Conservation (phyloP, 2,113 vertebrate genomes). For the Lanius collurio region DNA sequence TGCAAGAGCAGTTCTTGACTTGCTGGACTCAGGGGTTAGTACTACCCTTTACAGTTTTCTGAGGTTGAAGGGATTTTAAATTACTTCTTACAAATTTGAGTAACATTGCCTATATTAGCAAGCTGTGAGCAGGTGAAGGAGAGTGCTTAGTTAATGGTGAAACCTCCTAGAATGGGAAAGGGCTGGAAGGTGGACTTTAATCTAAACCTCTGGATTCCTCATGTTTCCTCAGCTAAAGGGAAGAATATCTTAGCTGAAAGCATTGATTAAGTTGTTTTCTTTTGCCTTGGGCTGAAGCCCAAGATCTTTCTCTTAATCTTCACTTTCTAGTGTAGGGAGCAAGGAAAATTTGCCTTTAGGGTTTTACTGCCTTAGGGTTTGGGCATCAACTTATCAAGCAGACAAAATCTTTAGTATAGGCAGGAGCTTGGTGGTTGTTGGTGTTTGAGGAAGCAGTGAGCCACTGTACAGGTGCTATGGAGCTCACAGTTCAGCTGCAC, state of each 20-base stretch:
- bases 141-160: neutral
- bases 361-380: neutral
- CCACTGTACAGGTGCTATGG: accelerated
- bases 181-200: neutral
- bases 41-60: neutral
- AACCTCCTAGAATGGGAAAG: neutral
- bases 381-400: neutral
- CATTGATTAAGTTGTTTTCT: neutral
- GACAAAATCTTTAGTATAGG: neutral
- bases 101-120: neutral
- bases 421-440: neutral
- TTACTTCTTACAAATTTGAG: neutral
- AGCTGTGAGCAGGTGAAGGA: neutral
- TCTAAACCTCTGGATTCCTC: neutral
- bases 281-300: neutral
- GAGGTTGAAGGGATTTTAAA: neutral
- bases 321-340: neutral
- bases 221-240: neutral
- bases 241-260: neutral
- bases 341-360: neutral
- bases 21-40: neutral
- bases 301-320: neutral
- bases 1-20: neutral
- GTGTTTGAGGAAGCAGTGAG: neutral
- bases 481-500: neutral